phyloP scores from a whole-genome alignment of 2,888 invertebrate genomes.

The Lasioglossum calceatum region DNA sequence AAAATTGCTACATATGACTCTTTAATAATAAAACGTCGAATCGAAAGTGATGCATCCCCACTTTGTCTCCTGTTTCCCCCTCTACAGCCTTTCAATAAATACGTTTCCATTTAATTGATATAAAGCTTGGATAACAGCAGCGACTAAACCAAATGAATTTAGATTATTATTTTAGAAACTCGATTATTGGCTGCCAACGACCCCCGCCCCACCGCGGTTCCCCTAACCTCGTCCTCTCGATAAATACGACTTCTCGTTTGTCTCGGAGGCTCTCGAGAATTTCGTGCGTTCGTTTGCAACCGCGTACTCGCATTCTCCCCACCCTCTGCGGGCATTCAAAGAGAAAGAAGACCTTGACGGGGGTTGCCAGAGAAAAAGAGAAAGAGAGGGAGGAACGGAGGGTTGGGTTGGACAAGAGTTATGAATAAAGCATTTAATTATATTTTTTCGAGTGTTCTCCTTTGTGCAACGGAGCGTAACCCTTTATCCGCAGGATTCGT shows the following conservation, averaged over 20 bases:
- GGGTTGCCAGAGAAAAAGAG: not conserved
- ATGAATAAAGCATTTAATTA: constrained; percentile 69
- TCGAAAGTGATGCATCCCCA: no score
- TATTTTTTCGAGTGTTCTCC: constrained; percentile 62
- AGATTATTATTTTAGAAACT: not conserved
- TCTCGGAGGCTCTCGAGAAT: constrained; percentile 1
- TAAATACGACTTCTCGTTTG: not conserved
- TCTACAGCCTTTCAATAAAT: no score
- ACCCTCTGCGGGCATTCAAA: not conserved
- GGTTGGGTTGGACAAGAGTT: constrained; percentile 39
- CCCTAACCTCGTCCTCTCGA: not conserved
- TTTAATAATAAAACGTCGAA: no score
- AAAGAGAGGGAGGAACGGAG: not conserved
- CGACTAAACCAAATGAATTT: not conserved
- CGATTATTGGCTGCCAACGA: not conserved
- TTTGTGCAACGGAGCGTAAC: constrained; percentile 56
- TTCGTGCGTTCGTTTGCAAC: not conserved
- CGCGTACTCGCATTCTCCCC: not conserved
- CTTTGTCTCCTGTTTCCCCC: no score
- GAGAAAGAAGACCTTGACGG: not conserved
- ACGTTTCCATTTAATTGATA: no score
- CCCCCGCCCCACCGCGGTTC: no score
- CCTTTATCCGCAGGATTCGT: constrained; percentile 64
- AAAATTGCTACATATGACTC: no score
- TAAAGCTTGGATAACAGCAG: not conserved